These are phyloP conservation scores for Caiman crocodilus DNA, from an alignment of 2,797 vertebrate species.

Conservation along the genomic window DNA sequence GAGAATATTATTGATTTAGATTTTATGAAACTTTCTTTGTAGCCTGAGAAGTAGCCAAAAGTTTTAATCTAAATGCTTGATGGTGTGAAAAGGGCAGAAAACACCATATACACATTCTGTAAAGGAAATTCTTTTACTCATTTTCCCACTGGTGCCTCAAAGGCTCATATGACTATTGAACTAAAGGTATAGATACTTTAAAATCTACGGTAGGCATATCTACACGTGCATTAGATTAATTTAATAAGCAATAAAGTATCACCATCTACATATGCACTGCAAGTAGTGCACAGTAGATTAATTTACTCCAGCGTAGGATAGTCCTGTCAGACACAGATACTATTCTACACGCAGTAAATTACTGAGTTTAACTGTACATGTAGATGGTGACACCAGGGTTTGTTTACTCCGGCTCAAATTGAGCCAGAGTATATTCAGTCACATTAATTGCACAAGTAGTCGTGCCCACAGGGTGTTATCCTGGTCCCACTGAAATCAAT, in stretches of 20 bases:
- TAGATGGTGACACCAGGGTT: too few species aligned
- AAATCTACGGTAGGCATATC: not conserved
- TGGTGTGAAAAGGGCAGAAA: slow-evolving; percentile 33
- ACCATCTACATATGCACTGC: too few species aligned
- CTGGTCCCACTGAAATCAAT: not conserved
- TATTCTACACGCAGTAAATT: too few species aligned
- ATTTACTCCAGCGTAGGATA: too few species aligned
- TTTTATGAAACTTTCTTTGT: slow-evolving; percentile 28
- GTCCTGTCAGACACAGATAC: too few species aligned
- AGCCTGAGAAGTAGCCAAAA: slow-evolving; percentile 29
- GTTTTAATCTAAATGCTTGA: slow-evolving; percentile 41
- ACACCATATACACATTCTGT: slow-evolving; percentile 22
- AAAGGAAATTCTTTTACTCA: slow-evolving; percentile 27
- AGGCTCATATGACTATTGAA: not conserved
- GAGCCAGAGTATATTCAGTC: too few species aligned
- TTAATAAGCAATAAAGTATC: too few species aligned
- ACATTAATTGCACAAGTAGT: not conserved
- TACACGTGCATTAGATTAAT: too few species aligned
- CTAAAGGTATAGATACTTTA: slow-evolving; percentile 10
- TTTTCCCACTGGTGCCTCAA: slow-evolving; percentile 18
- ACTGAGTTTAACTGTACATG: too few species aligned
- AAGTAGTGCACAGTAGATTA: too few species aligned
- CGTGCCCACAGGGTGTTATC: fast-evolving
- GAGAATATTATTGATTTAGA: not conserved
- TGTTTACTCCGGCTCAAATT: too few species aligned